These are phyloP conservation scores for Sardinella longiceps DNA, from an alignment of 2,797 vertebrate species.

Conservation along the genomic window DNA sequence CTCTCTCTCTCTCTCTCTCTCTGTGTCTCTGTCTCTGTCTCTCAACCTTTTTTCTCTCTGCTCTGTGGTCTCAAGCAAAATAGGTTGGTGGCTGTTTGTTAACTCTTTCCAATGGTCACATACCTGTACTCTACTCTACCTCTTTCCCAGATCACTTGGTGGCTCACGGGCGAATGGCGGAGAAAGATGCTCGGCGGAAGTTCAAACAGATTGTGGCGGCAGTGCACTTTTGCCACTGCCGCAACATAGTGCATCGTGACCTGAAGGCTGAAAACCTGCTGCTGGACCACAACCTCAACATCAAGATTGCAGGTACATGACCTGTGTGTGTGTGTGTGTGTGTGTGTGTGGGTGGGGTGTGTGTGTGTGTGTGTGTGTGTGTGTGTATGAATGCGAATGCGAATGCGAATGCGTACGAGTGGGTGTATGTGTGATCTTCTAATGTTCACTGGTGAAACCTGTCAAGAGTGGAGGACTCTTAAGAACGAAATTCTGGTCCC, in stretches of 20 bases:
- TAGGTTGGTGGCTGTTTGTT: no score
- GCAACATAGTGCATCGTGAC: constrained; percentile 95
- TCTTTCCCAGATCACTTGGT: constrained; percentile 89
- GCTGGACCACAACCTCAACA: constrained; percentile 98
- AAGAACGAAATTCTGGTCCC: no score
- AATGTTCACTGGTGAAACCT: no score
- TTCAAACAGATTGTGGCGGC: constrained; percentile 98
- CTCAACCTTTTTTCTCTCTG: no score
- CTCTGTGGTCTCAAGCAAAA: no score
- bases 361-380: background rate
- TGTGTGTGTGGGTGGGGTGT: background rate
- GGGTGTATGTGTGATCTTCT: no score
- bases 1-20: background rate
- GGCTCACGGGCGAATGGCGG: constrained; percentile 96
- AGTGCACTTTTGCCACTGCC: constrained; percentile 96
- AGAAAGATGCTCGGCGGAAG: constrained; percentile 95
- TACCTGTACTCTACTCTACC: no score
- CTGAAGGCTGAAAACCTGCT: constrained; percentile 98
- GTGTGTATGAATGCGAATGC: no score
- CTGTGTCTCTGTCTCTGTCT: background rate
- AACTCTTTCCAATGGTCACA: background rate
- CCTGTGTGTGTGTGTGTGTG: background rate
- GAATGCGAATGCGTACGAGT: no score
- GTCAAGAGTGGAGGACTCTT: no score
- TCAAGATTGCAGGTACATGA: constrained; percentile 93